Base-by-base conservation (phyloP, 1,140 invertebrate species). In the Stenopsyche tienmushanensis region DNA sequence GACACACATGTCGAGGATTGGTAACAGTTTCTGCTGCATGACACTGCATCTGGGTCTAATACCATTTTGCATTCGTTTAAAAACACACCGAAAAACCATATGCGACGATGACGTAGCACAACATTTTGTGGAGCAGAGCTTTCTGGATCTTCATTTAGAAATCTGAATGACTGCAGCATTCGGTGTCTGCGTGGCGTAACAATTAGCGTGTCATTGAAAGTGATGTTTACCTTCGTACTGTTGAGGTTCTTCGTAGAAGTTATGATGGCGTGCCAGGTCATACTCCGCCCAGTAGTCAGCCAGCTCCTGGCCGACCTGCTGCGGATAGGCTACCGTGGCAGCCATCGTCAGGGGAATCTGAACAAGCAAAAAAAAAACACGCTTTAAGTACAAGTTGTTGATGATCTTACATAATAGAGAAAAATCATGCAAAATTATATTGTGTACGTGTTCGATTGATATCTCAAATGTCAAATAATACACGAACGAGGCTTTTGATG, bases 201-300 rank as follows among this genome's bases (percentile, higher is more conserved):
- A 3, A 53, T 53, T 18, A 2, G 52, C 15, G 15, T 49, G 21
- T 49, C 3, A n/a, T n/a, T 23, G 3, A 18, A 7, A 29, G 20
- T 34, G 5, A 15, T n/a, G 50, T 39, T 34, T 63, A 71, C 69
- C 69, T 65, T 71, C 69, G 42, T 71, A 71, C 25, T 67, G 34
- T 39, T 67, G 65, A 0, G 69, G 69, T 39, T 71, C 79, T 75
- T 81, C 79, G 65, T 81, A 81, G 69, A 73, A 75, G 24, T 72
- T 74, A 62, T 71, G 71, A 50, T 73, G 67, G 0, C 69, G 70
- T 13, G 72, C 70, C 5, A 81, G 73, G 63, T 79, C 74, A 64
- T 80, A 81, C 58, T 81, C 79, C 0, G 78, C 77, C 79, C 79
- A 81, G 72, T 81, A 81, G 15, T 78, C 79, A 1, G 78, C 78